Evolutionary conservation across 2,113 vertebrate species (phyloP).

Genomic region (Eclectus roratus): DNA sequence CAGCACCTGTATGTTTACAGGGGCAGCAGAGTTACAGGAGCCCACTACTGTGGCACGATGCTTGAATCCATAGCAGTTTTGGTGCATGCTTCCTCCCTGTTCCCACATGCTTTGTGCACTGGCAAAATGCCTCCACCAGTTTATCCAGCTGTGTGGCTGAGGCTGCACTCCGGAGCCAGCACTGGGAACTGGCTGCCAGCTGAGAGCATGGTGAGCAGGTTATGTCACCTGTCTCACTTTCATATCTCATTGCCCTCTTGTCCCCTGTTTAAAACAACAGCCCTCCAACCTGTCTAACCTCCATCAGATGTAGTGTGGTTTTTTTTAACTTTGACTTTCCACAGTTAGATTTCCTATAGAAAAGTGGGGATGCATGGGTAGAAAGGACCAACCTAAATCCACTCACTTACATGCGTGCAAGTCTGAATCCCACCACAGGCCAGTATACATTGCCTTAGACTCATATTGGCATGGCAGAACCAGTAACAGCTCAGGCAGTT

Average conservation of each 20-base stretch:
- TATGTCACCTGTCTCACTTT: not conserved
- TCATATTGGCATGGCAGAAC: not conserved
- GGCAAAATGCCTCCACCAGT: not conserved
- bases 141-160: not conserved
- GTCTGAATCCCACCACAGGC: not conserved
- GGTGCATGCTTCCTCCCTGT: not conserved
- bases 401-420: not conserved
- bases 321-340: not conserved
- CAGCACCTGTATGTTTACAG: accelerated
- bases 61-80: accelerated
- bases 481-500: not conserved
- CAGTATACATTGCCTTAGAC: not conserved
- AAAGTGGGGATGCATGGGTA: not conserved
- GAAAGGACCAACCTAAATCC: not conserved
- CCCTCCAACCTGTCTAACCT: not conserved
- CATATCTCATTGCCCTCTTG: not conserved
- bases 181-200: not conserved
- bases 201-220: not conserved
- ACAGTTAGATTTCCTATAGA: not conserved
- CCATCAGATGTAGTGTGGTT: not conserved
- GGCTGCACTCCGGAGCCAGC: not conserved
- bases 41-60: accelerated
- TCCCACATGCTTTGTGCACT: not conserved
- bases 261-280: not conserved
- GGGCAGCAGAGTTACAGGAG: not conserved